Evolutionary conservation across 2,888 invertebrate species (phyloP), one percentile per base, ranked within the genome.

Genomic region (Pyrrhosoma nymphula): DNA sequence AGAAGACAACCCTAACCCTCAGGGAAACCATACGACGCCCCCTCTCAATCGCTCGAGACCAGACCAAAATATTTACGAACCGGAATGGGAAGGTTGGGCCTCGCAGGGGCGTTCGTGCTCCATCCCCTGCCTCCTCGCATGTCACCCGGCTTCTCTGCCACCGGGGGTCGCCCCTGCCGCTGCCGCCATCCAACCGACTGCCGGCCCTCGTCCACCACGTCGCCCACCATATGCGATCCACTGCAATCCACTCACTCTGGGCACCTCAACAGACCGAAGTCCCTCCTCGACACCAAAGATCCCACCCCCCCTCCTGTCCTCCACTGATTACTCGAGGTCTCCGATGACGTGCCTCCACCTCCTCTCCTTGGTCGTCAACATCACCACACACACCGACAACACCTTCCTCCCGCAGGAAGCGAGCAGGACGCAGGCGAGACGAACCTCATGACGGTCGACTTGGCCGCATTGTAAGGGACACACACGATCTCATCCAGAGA

Each of bases 61-160:
- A 60, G 60, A 69, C 69, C 82, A 82, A 82, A 82, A 82, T 82
- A 82, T 82, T 82, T 82, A 82, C 82, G 35, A 82, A 82, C 82
- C 82, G 82, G 82, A n/a, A 82, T 35, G 82, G 82, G 82, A 35
- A 82, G 82, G 35, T 82, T 82, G 30, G 82, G 69, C n/a, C 69
- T 69, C 69, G 69, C 6, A 26, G 69, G 69, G 69, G 82, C 69
- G 20, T 26, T 8, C 30, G 82, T 26, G 35, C 35, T 82, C 82
- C 82, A 82, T 35, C 82, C 82, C 82, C 35, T 35, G 82, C 82
- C 82, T 35, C 82, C 60, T 2, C 20, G 60, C 20, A 60, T 18
- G 82, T 30, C 82, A 82, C 82, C 82, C 60, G 18, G 60, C 82
- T 30, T 82, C 82, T 35, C 82, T 35, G 35, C 18, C 82, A 26